Evolutionary conservation across 2,797 vertebrate species (phyloP), one percentile per base, ranked within the genome.

Genomic region (Melanogrammus aeglefinus): DNA sequence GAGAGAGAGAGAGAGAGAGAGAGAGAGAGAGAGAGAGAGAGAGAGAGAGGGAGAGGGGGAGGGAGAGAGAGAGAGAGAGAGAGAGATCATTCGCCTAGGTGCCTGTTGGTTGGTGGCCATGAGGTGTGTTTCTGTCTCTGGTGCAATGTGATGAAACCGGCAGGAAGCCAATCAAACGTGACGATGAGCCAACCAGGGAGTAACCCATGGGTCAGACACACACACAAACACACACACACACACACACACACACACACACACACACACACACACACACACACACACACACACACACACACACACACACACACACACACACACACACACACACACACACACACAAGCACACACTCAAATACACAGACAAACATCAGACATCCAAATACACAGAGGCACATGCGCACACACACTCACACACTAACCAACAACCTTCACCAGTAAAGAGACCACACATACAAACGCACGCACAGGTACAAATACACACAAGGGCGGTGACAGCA

Each of bases 61-160:
- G 31, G 3, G 31, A 31, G 31, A 31, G 31, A 31, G 31, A 31
- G 31, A 31, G 31, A 31, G 71, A 51, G 24, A 39, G 79, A 74
- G 78, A 85, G 84, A 81, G 90, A 92, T 10, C 29, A 29, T 29
- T 29, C 29, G 29, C 29, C 29, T 29, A 29, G 31, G 31, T 41
- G 44, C 91, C 91, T 80, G 80, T 84, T 77, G 89, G 90, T 93
- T 90, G 91, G 31, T 8, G 89, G 91, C 86, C 88, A 89, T 14
- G 6, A 89, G 91, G 91, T 92, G 85, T 87, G 86, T 83, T 90
- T 91, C 91, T 86, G 87, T 90, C 85, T 91, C 86, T 89, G 86
- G 86, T 87, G 91, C 88, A 91, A 90, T 90, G 91, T 90, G 91
- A 93, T 91, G 91, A 93, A 91, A 90, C 87, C 86, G 86, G 90